Conservation (phyloP, 2,797 vertebrate species). For the Podarcis lilfordi region DNA sequence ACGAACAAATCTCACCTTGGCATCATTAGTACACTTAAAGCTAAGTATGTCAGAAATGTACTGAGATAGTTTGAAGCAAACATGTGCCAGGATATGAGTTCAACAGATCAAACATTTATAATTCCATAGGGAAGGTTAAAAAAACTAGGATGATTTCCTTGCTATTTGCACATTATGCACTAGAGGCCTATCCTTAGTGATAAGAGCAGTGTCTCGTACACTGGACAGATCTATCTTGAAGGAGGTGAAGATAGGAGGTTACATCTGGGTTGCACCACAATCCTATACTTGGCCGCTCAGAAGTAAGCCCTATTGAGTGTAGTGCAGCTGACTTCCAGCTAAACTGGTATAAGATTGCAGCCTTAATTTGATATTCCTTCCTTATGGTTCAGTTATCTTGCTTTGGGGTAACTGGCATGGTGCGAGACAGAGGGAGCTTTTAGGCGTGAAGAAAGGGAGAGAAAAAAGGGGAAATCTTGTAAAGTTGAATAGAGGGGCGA, state of each 20-base stretch:
- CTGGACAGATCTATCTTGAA: slow-evolving; percentile 60
- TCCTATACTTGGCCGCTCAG: background rate
- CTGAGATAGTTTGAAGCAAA: slow-evolving; percentile 1
- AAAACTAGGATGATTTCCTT: slow-evolving; percentile 69
- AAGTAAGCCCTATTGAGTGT: background rate
- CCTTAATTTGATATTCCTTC: slow-evolving; percentile 11
- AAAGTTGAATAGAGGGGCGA: no score
- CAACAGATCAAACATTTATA: slow-evolving; percentile 15
- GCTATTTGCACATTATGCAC: slow-evolving; percentile 54
- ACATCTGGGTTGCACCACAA: slow-evolving; percentile 33
- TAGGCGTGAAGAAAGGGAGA: no score
- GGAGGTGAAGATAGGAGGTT: slow-evolving; percentile 52
- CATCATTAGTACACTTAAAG: background rate
- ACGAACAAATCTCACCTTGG: background rate
- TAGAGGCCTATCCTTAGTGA: slow-evolving; percentile 43
- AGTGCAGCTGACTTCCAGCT: background rate
- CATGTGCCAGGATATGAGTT: background rate
- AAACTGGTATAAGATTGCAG: background rate
- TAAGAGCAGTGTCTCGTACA: slow-evolving; percentile 53
- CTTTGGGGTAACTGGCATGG: no score
- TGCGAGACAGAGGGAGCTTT: no score
- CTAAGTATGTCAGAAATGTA: background rate
- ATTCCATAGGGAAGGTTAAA: background rate
- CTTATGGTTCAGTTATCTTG: background rate
- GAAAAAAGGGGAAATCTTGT: no score